Evolutionary conservation across 2,797 vertebrate species (phyloP), one percentile per base, ranked within the genome.

Genomic region (Platalea minor): DNA sequence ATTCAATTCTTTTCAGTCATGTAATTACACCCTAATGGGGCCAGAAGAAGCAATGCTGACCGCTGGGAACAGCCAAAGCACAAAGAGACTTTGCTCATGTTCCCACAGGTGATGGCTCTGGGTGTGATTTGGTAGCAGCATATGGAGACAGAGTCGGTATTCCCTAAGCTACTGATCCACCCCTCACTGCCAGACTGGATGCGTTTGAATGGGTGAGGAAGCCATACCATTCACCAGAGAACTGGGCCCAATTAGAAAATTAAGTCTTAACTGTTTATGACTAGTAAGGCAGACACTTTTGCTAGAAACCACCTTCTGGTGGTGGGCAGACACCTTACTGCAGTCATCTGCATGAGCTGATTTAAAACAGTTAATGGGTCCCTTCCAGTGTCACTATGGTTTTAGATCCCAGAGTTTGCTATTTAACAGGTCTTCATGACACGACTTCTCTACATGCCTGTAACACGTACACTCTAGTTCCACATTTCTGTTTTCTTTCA

Each of bases 401-500:
- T 19, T 63, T 54, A 77, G 57, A 68, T 69, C 35, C 35, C 56
- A 17, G 15, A 31, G 33, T 67, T 56, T 88, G 54, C 56, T 86
- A 16, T 77, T 78, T 89, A 60, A 65, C 37, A 85, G 78, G 43
- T 75, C 81, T 72, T 74, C 57, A 60, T 1, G 3, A 53, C 41
- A 70, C 0, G 0, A 77, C 29, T 95, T 72, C 65, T 85, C 78
- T 72, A 37, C 57, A 43, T 1, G 26, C 28, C 93, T 94, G 46
- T 60, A 80, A 83, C 76, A 65, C 4, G 0, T 31, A 78, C 46
- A 4, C 13, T 77, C 39, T 63, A 37, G n/a, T 61, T 92, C 75
- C 48, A 88, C n/a, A 51, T 91, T 83, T 60, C 81, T 91, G 33
- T 85, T 93, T 93, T 85, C 75, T 72, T 89, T 92, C 45, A 16